phyloP scores from a whole-genome alignment of 2,113 vertebrate genomes.

The Poeciliopsis occidentalis region DNA sequence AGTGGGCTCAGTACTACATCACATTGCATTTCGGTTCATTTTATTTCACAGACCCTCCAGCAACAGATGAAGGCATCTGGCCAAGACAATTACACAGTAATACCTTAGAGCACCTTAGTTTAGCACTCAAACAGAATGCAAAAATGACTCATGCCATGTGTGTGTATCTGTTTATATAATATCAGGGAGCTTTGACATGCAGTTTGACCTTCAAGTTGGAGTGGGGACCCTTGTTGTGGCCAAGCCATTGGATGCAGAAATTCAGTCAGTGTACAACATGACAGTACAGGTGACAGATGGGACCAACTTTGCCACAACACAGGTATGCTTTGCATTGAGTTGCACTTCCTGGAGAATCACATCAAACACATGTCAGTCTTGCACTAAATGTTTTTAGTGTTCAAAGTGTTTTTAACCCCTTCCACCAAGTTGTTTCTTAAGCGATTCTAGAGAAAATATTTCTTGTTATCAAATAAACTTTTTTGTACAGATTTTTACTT shows the following conservation, averaged over 20 bases:
- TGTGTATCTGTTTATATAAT: slow-evolving; percentile 39
- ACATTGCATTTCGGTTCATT: slow-evolving; percentile 64
- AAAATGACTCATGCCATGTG: slow-evolving; percentile 35
- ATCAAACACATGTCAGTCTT: slow-evolving; percentile 1
- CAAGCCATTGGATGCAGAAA: slow-evolving; percentile 92
- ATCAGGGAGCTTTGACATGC: slow-evolving; percentile 93
- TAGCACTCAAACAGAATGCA: slow-evolving; percentile 50
- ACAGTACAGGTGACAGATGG: slow-evolving; percentile 97
- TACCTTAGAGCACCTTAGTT: slow-evolving; percentile 75
- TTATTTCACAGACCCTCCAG: slow-evolving; percentile 66
- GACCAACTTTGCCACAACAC: slow-evolving; percentile 88
- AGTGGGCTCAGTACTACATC: slow-evolving; percentile 51
- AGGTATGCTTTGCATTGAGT: slow-evolving; percentile 81
- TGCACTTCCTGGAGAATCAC: slow-evolving; percentile 11
- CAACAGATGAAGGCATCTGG: slow-evolving; percentile 61
- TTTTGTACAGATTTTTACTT: no score
- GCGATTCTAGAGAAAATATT: no score
- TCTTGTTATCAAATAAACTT: no score
- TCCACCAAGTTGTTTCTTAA: no score
- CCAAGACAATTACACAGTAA: slow-evolving; percentile 76
- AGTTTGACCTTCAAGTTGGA: slow-evolving; percentile 92
- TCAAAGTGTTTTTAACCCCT: no score
- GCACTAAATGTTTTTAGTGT: no score
- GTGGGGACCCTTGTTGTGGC: slow-evolving; percentile 92
- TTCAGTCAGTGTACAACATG: slow-evolving; percentile 93